Evolutionary conservation across 37 sponge, comb jelly and placozoan species (phyloP), one percentile per base, ranked within the genome.

Genomic region (Axinella damicornis): DNA sequence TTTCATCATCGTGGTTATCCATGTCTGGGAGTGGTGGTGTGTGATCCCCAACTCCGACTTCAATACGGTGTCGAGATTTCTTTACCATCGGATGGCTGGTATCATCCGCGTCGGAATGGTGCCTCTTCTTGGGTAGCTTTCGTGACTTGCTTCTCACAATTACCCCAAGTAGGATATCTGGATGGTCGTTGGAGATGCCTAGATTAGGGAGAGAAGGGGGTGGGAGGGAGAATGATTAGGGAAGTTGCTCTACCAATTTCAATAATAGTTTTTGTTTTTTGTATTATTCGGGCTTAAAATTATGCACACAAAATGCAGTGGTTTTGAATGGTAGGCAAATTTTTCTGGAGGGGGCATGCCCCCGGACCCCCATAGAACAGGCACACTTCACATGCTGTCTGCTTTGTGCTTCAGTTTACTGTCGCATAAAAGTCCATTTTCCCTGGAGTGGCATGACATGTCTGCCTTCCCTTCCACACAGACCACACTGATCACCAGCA

Each of bases 111-210:
- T 46, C 40, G 0, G 80, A 72, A 56, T 64, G 37, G 65, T 79
- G 73, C 63, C 80, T 38, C 80, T 79, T 87, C 53, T 63, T 17
- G 39, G 28, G 56, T 13, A 22, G n/a, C 9, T 39, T 56, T 15
- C 46, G 61, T 20, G 19, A 31, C 36, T 65, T 73, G 64, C 80
- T 76, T 16, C 82, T 80, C 2, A 88, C 89, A 20, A 92, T 85
- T 16, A 92, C 82, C 15, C 85, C 88, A 1, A 92, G 69, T 32
- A 88, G 32, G 39, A 80, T 30, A 65, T 92, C 82, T 0, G 33
- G 32, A 15, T 74, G 71, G 33, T 69, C 57, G 0, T 6, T 24
- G 54, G 84, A 65, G 2, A 92, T 84, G 40, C 92, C 92, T 92
- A 56, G n/a, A n/a, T n/a, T 18, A 65, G 4, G 46, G 4, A 46